Evolutionary conservation across 1,140 invertebrate species (phyloP).

Genomic region (Trachymyrmex cornetzi): DNA sequence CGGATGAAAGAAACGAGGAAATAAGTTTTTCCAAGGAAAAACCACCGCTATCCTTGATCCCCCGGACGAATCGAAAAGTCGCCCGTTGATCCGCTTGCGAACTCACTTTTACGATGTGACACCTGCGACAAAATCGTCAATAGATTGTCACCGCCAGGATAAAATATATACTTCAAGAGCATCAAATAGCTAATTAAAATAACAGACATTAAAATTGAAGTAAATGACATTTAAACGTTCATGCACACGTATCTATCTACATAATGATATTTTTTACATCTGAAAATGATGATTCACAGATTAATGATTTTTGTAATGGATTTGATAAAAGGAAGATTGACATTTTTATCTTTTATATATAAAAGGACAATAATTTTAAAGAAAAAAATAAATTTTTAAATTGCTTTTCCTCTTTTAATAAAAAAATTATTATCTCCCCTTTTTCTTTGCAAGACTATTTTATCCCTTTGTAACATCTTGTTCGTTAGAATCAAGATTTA

Average conservation of each 20-base stretch:
- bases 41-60: slow-evolving; percentile 15
- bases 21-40: slow-evolving; percentile 44
- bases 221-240: not conserved
- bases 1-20: slow-evolving; percentile 39
- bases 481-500: too few species aligned
- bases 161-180: slow-evolving; percentile 3
- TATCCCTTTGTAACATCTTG: too few species aligned
- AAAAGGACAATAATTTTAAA: too few species aligned
- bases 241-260: not conserved
- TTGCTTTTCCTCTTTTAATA: too few species aligned
- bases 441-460: too few species aligned
- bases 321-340: not conserved
- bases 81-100: slow-evolving; percentile 36
- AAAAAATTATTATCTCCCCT: too few species aligned
- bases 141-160: slow-evolving; percentile 39
- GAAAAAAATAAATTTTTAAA: too few species aligned
- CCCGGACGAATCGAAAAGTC: slow-evolving; percentile 52
- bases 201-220: not conserved
- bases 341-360: not conserved
- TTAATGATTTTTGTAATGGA: not conserved
- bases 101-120: slow-evolving; percentile 65
- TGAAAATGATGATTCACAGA: not conserved
- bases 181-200: slow-evolving; percentile 15
- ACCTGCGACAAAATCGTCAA: slow-evolving; percentile 59
- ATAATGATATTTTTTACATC: not conserved